A percentile compares a stretch with the other conserved stretches of the same genome.
These are phyloP conservation scores for Pteropus alecto DNA, from an alignment of 2,113 vertebrate genomes.

Conservation along the genomic window DNA sequence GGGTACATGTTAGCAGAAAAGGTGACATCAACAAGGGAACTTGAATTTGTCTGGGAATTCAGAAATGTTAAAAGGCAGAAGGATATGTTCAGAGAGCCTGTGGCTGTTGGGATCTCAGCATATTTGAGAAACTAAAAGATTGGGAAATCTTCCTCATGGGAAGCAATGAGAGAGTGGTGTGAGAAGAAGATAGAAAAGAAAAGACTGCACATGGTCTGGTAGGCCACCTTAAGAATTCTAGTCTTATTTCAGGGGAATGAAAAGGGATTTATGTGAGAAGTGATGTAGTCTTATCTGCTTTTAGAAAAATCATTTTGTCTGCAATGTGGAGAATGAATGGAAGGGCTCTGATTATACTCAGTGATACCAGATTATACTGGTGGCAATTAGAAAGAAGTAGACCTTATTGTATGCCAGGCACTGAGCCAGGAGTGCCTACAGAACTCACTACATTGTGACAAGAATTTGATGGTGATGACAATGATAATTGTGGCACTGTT, in stretches of 20 bases:
- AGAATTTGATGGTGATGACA: no score
- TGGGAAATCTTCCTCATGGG: not conserved
- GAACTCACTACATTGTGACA: no score
- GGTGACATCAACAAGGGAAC: not conserved
- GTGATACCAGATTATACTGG: not conserved
- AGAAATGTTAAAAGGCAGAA: not conserved
- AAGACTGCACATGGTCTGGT: not conserved
- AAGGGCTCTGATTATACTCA: not conserved
- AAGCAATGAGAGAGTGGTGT: not conserved
- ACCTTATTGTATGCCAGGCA: no score
- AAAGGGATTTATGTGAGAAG: not conserved
- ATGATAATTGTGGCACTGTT: no score
- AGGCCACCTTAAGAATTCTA: not conserved
- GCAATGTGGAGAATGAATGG: not conserved
- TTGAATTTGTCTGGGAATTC: not conserved
- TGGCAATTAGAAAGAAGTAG: not conserved
- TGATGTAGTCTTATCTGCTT: not conserved
- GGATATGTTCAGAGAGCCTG: not conserved
- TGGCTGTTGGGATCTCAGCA: not conserved
- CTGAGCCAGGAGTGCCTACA: no score
- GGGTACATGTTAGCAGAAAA: not conserved
- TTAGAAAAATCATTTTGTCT: constrained; percentile 8
- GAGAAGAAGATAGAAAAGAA: not conserved
- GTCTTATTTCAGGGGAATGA: not conserved
- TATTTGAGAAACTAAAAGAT: constrained; percentile 6